Percentiles rank a stretch among this genome's conserved stretches.
phyloP scores from a whole-genome alignment of 1,140 invertebrate genomes.

The Hyposmocoma kahamanoa region DNA sequence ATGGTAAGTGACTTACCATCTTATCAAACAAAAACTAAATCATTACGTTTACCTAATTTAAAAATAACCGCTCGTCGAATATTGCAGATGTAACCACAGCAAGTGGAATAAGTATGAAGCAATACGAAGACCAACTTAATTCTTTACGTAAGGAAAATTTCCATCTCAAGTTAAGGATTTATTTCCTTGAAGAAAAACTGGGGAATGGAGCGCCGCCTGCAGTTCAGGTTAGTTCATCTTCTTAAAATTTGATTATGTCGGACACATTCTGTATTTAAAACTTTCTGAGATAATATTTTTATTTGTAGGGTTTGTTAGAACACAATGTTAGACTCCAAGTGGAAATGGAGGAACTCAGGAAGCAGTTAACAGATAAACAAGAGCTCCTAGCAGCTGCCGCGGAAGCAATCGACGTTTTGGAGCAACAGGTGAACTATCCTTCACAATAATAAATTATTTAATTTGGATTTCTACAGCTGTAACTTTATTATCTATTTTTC shows the following conservation, averaged over 20 bases:
- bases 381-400: constrained; percentile 88
- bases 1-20: constrained; percentile 31
- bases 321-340: constrained; percentile 75
- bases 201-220: constrained; percentile 74
- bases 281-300: constrained; percentile 10
- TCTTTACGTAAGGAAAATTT: constrained; percentile 93
- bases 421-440: constrained; percentile 71
- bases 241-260: background rate
- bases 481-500: constrained; percentile 10
- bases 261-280: background rate
- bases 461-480: background rate
- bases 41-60: background rate
- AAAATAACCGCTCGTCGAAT: no score
- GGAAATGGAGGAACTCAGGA: constrained; percentile 84
- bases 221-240: constrained; percentile 74
- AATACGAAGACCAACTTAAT: constrained; percentile 91
- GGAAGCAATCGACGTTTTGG: constrained; percentile 83
- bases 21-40: background rate
- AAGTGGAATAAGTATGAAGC: constrained; percentile 80
- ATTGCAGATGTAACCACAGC: constrained; percentile 53
- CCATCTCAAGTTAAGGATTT: constrained; percentile 91
- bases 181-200: constrained; percentile 91
- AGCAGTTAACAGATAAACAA: constrained; percentile 87
- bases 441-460: background rate
- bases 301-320: constrained; percentile 53